phyloP scores from a whole-genome alignment of 2,113 vertebrate genomes.

The Thamnophis sirtalis region DNA sequence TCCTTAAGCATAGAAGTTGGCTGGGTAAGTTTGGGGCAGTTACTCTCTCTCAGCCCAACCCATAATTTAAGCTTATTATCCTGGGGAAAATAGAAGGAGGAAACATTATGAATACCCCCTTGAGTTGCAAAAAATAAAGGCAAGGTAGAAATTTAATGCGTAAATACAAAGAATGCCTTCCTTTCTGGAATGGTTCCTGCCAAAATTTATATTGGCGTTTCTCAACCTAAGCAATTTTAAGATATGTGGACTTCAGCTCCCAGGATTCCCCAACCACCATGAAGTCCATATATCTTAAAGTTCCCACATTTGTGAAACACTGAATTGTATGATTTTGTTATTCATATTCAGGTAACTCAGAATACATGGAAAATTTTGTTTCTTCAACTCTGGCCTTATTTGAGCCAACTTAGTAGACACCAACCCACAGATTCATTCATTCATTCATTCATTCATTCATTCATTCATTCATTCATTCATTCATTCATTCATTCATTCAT shows the following conservation, averaged over 20 bases:
- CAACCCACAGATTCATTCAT: no score
- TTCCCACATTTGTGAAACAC: not conserved
- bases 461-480: no score
- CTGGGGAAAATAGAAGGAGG: not conserved
- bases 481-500: no score
- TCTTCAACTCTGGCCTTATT: not conserved
- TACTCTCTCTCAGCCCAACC: not conserved
- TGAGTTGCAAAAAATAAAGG: not conserved
- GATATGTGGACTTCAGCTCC: not conserved
- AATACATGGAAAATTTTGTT: not conserved
- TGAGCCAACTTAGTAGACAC: not conserved
- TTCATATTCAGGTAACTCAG: not conserved
- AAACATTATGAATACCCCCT: not conserved
- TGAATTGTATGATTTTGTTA: not conserved
- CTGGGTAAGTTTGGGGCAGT: not conserved
- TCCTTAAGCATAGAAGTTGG: not conserved
- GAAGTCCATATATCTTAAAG: not conserved
- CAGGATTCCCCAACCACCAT: not conserved
- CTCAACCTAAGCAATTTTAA: not conserved
- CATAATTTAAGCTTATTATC: not conserved
- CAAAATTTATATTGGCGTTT: not conserved
- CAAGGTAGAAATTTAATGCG: not conserved
- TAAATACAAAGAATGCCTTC: not conserved
- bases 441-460: no score
- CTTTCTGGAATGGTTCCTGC: not conserved